Evolutionary conservation across 2,113 vertebrate species (phyloP).

Genomic region (Neotragus moschatus): DNA sequence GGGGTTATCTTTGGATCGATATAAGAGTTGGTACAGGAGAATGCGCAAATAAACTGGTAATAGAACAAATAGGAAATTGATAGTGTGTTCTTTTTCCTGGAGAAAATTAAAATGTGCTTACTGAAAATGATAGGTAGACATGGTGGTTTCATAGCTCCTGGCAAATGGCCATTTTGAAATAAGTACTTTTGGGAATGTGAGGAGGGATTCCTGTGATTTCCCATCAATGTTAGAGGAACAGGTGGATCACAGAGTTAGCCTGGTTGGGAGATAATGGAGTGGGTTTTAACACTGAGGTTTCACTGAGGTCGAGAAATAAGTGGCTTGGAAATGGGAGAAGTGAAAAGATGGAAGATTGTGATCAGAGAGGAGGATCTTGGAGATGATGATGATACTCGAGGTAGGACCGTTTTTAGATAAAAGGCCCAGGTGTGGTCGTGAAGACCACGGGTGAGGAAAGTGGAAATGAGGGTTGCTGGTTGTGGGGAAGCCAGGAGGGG

Average conservation of each 20-base stretch:
- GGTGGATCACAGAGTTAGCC: not conserved
- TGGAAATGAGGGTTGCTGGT: not conserved
- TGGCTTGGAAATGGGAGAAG: not conserved
- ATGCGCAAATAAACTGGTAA: not conserved
- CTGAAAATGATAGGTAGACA: not conserved
- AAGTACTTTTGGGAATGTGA: not conserved
- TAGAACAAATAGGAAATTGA: not conserved
- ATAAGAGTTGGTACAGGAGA: not conserved
- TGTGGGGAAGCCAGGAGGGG: not conserved
- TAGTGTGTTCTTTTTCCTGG: not conserved
- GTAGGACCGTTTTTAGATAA: not conserved
- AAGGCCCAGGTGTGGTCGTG: not conserved
- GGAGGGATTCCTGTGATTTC: not conserved
- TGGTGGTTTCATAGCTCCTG: not conserved
- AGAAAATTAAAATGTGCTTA: constrained; percentile 1
- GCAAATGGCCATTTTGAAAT: not conserved
- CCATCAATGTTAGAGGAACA: not conserved
- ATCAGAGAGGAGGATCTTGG: not conserved
- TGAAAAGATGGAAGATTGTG: not conserved
- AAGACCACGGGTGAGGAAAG: not conserved
- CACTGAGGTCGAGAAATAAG: not conserved
- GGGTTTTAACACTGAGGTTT: not conserved
- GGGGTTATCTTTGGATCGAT: not conserved
- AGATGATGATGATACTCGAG: not conserved
- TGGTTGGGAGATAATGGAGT: not conserved